Evolutionary conservation across 1,140 invertebrate species (phyloP).

Genomic region (Trachymyrmex cornetzi): DNA sequence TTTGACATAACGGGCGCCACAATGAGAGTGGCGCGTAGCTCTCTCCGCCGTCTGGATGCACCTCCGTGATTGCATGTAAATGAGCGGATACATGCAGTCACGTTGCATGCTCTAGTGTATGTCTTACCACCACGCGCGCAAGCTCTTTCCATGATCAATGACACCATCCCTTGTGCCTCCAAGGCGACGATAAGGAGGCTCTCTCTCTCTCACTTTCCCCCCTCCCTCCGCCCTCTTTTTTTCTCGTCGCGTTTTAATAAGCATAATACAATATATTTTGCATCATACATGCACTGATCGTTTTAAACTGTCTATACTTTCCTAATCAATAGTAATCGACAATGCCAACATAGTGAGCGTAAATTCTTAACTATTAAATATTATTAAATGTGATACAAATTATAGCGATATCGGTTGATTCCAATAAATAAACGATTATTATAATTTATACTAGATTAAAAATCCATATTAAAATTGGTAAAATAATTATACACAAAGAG

Average conservation of each 20-base stretch:
- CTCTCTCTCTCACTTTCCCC: background rate
- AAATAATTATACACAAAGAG: background rate
- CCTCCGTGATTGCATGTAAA: constrained; percentile 74
- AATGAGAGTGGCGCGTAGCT: constrained; percentile 37
- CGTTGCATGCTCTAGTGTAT: constrained; percentile 58
- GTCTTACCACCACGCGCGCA: constrained; percentile 39
- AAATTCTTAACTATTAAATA: background rate
- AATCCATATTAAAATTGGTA: background rate
- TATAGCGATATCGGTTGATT: background rate
- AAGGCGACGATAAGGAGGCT: constrained; percentile 34
- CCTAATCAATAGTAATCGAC: background rate
- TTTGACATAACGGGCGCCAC: constrained; percentile 56
- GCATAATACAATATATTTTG: constrained; percentile 10
- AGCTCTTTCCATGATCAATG: constrained; percentile 73
- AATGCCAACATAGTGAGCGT: background rate
- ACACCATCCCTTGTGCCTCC: constrained; percentile 61
- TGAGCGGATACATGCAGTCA: constrained; percentile 69
- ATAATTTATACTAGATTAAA: background rate
- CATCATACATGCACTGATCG: background rate
- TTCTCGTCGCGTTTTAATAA: constrained; percentile 45
- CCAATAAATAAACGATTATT: background rate
- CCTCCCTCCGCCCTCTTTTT: background rate
- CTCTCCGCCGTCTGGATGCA: constrained; percentile 62
- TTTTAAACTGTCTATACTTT: background rate
- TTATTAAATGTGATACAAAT: background rate